A percentile compares a stretch with the other conserved stretches of the same genome.
These are phyloP conservation scores for Tachina fera DNA, from an alignment of 2,888 invertebrate genomes.

Conservation along the genomic window DNA sequence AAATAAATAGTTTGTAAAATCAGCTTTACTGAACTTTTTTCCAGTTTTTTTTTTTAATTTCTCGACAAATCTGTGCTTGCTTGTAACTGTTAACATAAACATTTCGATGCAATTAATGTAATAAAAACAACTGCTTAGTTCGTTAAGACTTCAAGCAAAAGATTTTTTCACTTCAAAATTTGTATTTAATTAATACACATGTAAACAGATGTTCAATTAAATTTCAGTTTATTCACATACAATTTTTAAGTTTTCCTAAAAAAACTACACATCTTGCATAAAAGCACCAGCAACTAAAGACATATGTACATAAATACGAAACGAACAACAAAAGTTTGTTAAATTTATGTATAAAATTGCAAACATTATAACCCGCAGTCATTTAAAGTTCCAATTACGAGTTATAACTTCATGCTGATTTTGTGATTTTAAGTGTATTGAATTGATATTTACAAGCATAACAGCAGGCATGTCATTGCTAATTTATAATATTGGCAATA, in stretches of 20 bases:
- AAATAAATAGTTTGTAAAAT: too few relatives aligned
- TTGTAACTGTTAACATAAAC: too few relatives aligned
- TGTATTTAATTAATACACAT: not conserved
- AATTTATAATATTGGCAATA: conserved; percentile 65
- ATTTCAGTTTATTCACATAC: conserved; percentile 1
- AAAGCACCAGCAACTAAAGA: not conserved
- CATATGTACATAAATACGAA: not conserved
- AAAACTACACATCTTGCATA: not conserved
- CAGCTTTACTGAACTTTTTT: too few relatives aligned
- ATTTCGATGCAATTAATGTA: too few relatives aligned
- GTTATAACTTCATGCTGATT: conserved; percentile 68
- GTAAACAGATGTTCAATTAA: conserved; percentile 5
- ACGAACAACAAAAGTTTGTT: conserved; percentile 37
- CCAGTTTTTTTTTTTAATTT: too few relatives aligned
- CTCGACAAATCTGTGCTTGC: too few relatives aligned
- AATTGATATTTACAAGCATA: conserved; percentile 64
- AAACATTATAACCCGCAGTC: conserved; percentile 67
- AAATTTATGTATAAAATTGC: conserved; percentile 65
- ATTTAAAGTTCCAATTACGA: conserved; percentile 60
- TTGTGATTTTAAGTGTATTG: conserved; percentile 62
- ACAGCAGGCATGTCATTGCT: conserved; percentile 70
- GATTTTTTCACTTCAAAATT: not conserved
- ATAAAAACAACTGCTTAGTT: too few relatives aligned
- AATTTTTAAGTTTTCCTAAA: not conserved
- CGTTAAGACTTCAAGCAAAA: not conserved